Conservation (phyloP, 2,113 vertebrate species). For the Hydrolagus affinis region DNA sequence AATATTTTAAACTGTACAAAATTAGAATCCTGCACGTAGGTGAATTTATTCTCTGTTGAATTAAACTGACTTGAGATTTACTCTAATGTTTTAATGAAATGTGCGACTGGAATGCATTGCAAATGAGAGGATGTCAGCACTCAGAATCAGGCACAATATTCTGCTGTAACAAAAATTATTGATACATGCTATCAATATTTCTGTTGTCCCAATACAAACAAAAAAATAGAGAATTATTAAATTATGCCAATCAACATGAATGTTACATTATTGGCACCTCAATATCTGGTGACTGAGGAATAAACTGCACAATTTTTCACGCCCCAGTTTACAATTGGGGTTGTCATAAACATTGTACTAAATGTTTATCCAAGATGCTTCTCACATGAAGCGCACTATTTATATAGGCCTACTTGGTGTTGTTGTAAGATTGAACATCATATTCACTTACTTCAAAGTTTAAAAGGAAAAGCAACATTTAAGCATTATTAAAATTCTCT, state of each 20-base stretch:
- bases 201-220: background rate
- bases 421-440: background rate
- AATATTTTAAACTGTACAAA: conserved; percentile 2
- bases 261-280: background rate
- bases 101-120: background rate
- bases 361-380: too few relatives aligned
- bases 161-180: background rate
- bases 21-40: background rate
- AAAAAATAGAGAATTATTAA: background rate
- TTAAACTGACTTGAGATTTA: background rate
- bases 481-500: too few relatives aligned
- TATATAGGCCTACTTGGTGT: too few relatives aligned
- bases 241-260: background rate
- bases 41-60: background rate
- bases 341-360: background rate
- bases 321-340: background rate
- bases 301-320: background rate
- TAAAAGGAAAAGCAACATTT: background rate
- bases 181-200: background rate
- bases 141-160: background rate
- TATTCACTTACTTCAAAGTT: background rate
- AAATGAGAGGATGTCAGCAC: background rate
- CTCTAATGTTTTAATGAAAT: background rate
- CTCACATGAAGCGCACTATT: too few relatives aligned
- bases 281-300: background rate